These are phyloP conservation scores for Pipistrellus pipistrellus DNA, from an alignment of 2,797 vertebrate genomes.

Conservation along the genomic window DNA sequence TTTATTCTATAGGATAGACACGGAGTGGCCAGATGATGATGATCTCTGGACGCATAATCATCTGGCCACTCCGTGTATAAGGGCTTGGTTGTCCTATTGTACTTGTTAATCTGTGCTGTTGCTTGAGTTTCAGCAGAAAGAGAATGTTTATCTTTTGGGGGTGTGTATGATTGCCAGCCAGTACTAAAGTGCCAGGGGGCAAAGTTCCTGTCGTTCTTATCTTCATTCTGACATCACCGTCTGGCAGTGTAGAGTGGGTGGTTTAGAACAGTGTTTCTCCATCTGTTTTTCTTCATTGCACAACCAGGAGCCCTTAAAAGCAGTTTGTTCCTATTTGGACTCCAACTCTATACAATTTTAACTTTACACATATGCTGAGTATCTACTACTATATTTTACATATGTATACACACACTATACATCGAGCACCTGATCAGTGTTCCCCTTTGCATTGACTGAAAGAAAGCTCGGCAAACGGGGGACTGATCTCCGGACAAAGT, in stretches of 20 bases:
- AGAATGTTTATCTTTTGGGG: not conserved
- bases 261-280: not conserved
- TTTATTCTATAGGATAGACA: too few relatives aligned
- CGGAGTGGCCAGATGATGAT: too few relatives aligned
- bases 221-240: not conserved
- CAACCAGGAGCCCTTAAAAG: not conserved
- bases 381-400: not conserved
- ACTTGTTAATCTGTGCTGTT: not conserved
- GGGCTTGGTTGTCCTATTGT: not conserved
- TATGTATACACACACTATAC: too few relatives aligned
- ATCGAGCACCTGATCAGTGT: too few relatives aligned
- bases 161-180: not conserved
- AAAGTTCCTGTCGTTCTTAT: not conserved
- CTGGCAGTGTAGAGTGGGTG: not conserved
- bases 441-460: too few relatives aligned
- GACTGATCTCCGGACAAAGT: too few relatives aligned
- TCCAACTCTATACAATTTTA: not conserved
- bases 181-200: not conserved
- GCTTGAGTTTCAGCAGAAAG: slow-evolving; percentile 6
- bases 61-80: not conserved
- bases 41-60: too few relatives aligned
- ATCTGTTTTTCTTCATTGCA: not conserved
- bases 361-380: not conserved
- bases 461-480: too few relatives aligned
- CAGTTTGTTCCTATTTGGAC: not conserved